Evolutionary conservation across 2,888 invertebrate species (phyloP).

Genomic region (Drosophila prostipennis): DNA sequence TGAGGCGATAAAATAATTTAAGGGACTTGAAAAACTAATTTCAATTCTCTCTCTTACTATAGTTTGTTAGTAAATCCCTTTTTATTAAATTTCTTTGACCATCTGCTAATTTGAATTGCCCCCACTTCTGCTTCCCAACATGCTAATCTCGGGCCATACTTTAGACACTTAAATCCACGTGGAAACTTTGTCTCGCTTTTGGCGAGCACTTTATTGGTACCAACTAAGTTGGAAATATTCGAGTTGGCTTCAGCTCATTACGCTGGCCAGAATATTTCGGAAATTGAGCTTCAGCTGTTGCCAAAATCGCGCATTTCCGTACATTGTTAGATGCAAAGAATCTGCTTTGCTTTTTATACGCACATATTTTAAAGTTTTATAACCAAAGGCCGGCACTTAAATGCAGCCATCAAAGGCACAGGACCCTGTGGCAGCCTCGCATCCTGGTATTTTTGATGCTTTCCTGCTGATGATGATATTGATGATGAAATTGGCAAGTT

Average conservation of each 20-base stretch:
- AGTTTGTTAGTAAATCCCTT: not conserved
- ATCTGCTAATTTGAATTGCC: conserved; percentile 8
- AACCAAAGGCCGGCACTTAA: conserved; percentile 52
- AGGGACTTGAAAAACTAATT: too few species aligned
- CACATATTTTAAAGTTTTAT: conserved; percentile 59
- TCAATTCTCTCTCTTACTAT: not conserved
- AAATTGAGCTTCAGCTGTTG: conserved; percentile 41
- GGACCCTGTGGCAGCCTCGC: conserved; percentile 2
- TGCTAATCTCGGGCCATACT: not conserved
- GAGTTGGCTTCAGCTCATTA: conserved; percentile 24
- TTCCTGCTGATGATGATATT: conserved; percentile 43
- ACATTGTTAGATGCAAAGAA: conserved; percentile 71
- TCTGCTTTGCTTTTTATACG: conserved; percentile 41
- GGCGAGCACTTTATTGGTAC: conserved; percentile 33
- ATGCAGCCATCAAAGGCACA: conserved; percentile 49
- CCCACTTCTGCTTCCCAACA: too few species aligned
- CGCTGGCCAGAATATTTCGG: conserved; percentile 20
- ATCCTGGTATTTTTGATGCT: conserved; percentile 7
- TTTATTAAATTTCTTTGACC: not conserved
- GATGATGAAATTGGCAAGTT: conserved; percentile 70
- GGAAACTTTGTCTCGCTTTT: conserved; percentile 28
- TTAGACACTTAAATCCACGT: conserved; percentile 10
- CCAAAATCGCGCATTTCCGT: conserved; percentile 28
- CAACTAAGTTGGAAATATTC: conserved; percentile 44
- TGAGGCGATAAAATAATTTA: not conserved